Evolutionary conservation across 2,113 vertebrate genomes (phyloP), one percentile per base, ranked within the genome.

Genomic region (Melanerpes formicivorus): DNA sequence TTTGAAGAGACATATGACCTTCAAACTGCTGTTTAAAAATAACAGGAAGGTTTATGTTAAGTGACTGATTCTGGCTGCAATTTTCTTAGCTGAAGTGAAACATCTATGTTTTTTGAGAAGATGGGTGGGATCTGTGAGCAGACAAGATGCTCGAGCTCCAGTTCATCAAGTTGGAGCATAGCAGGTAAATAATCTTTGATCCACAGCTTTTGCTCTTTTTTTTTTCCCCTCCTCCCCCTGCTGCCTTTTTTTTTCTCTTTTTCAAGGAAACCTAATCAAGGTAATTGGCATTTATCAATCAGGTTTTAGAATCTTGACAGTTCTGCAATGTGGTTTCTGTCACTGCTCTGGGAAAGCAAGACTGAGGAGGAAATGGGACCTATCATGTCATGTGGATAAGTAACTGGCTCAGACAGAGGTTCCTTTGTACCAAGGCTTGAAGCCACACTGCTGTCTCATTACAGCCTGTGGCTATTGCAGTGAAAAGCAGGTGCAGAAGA

Each of bases 341-440:
- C 94, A 91, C 18, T 42, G 93, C n/a, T 86, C 87, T 96, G 96
- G 87, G 95, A 96, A 96, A 91, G 90, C 85, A 91, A 81, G 70
- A 52, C 58, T 73, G 76, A 78, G 87, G 94, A 96, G 96, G 95
- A 96, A 96, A 96, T 91, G 94, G 91, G 87, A 96, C 90, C 94
- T 95, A 93, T 95, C 93, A 86, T 95, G 96, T 96, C 96, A 80
- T 96, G 94, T 17, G 93, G 91, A 88, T 95, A 93, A 96, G 94
- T 91, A 95, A 92, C 90, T 78, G 91, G 62, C 80, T 91, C 40
- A 93, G 90, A 96, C 96, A 96, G 96, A 95, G 87, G 85, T 92
- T 7, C 94, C 94, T 96, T 96, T 96, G 95, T 96, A 73, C 58
- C 62, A 34, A 11, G 34, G 79, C 90, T 90, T 46, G 62, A 88